phyloP scores from a whole-genome alignment of 2,113 vertebrate genomes.

The Herpailurus yagouaroundi region DNA sequence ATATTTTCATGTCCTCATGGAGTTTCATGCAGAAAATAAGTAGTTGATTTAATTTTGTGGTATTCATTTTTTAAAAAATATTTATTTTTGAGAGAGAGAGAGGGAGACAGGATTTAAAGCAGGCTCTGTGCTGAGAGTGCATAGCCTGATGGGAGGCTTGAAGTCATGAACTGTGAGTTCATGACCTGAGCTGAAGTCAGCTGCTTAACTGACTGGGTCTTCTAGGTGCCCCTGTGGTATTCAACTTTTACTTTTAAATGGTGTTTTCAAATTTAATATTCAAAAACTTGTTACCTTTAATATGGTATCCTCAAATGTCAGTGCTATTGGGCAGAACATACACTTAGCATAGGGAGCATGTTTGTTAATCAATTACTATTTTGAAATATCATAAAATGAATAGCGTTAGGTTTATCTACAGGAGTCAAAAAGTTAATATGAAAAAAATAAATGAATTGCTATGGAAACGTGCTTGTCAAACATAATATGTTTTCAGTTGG shows the following conservation, averaged over 20 bases:
- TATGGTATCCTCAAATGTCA: background rate
- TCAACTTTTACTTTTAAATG: conserved; percentile 42
- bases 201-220: background rate
- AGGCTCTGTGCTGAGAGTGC: too few relatives aligned
- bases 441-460: conserved; percentile 38
- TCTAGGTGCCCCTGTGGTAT: too few relatives aligned
- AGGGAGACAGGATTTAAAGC: too few relatives aligned
- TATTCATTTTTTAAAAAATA: background rate
- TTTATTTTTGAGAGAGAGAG: too few relatives aligned
- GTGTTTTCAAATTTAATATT: conserved; percentile 45
- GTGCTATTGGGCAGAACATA: background rate
- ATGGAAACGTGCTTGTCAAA: background rate
- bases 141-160: too few relatives aligned
- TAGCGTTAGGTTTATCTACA: background rate
- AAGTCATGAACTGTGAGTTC: background rate
- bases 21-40: background rate
- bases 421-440: background rate
- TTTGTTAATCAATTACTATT: conserved; percentile 47
- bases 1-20: conserved; percentile 23
- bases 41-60: conserved; percentile 35
- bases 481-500: background rate
- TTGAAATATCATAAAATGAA: conserved; percentile 20
- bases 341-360: background rate
- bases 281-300: background rate
- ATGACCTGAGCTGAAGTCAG: background rate